phyloP scores from a whole-genome alignment of 2,797 vertebrate genomes.

The Tenualosa ilisha region DNA sequence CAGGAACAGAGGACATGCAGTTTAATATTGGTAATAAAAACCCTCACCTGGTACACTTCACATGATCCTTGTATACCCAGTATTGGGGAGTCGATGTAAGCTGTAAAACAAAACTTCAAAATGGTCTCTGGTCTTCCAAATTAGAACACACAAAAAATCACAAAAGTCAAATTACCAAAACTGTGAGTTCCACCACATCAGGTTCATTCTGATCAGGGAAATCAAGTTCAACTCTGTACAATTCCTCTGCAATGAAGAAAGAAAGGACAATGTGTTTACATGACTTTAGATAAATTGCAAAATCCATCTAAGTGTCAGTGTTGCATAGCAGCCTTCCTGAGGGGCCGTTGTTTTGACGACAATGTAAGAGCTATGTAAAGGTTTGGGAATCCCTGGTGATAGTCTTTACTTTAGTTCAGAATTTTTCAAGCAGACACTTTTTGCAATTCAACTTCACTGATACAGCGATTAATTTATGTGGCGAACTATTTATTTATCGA shows the following conservation, averaged over 20 bases:
- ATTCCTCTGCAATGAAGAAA: conserved; percentile 79
- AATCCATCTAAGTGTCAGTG: conserved; percentile 42
- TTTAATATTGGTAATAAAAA: background rate
- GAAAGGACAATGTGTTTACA: conserved; percentile 32
- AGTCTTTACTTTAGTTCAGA: no score
- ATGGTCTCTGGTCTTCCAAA: background rate
- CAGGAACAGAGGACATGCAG: background rate
- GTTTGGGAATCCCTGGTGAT: no score
- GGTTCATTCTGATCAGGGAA: conserved; percentile 60
- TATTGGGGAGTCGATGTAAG: conserved; percentile 86
- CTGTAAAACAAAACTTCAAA: conserved; percentile 71
- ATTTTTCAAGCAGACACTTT: no score
- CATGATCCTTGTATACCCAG: conserved; percentile 83
- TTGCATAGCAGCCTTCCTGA: conserved; percentile 65
- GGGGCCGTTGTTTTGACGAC: background rate
- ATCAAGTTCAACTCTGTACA: conserved; percentile 80
- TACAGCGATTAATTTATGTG: no score
- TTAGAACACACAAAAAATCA: background rate
- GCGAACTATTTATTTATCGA: no score
- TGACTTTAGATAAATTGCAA: background rate
- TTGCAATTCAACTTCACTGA: no score
- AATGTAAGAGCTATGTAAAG: background rate
- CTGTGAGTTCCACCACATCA: conserved; percentile 69
- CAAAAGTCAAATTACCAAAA: conserved; percentile 81
- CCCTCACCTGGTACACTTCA: conserved; percentile 84